A percentile compares a stretch with the other conserved stretches of the same genome.
Conservation (phyloP, 1,140 invertebrate genomes). For the Bombus affinis region DNA sequence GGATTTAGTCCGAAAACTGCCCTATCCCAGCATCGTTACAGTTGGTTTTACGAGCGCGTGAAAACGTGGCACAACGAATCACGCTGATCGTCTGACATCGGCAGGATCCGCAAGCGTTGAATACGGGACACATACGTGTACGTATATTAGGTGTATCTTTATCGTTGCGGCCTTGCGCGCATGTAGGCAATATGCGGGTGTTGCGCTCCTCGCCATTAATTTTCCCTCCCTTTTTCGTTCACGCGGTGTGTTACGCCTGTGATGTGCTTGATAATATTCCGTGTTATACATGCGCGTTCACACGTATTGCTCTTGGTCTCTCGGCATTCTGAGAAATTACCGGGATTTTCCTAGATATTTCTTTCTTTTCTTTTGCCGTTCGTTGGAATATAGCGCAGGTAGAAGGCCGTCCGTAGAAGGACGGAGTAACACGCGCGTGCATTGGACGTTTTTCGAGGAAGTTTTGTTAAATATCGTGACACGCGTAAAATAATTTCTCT, state of each 20-base stretch:
- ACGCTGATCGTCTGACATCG: not conserved
- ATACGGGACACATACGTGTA: constrained; percentile 45
- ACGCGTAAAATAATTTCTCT: too few relatives aligned
- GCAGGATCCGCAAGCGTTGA: constrained; percentile 21
- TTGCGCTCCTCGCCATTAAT: constrained; percentile 52
- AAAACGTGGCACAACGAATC: constrained; percentile 32
- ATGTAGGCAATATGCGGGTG: constrained; percentile 65
- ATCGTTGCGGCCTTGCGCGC: constrained; percentile 63
- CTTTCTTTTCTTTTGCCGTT: not conserved
- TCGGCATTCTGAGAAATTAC: not conserved
- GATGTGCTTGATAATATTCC: constrained; percentile 27
- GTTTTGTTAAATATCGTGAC: too few relatives aligned
- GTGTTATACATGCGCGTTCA: too few relatives aligned
- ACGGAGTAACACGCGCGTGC: too few relatives aligned
- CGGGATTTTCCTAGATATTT: not conserved
- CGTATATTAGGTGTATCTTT: constrained; percentile 29
- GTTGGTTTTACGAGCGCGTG: constrained; percentile 19
- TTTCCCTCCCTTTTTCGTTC: constrained; percentile 53
- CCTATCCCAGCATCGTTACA: constrained; percentile 22
- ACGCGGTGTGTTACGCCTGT: constrained; percentile 42
- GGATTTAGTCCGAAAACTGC: constrained; percentile 20
- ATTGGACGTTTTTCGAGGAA: too few relatives aligned
- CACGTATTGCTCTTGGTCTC: not conserved
- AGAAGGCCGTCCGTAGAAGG: too few relatives aligned
- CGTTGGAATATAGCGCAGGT: too few relatives aligned